Evolutionary conservation across 2,113 vertebrate species (phyloP).

Genomic region (Desmodus rotundus): DNA sequence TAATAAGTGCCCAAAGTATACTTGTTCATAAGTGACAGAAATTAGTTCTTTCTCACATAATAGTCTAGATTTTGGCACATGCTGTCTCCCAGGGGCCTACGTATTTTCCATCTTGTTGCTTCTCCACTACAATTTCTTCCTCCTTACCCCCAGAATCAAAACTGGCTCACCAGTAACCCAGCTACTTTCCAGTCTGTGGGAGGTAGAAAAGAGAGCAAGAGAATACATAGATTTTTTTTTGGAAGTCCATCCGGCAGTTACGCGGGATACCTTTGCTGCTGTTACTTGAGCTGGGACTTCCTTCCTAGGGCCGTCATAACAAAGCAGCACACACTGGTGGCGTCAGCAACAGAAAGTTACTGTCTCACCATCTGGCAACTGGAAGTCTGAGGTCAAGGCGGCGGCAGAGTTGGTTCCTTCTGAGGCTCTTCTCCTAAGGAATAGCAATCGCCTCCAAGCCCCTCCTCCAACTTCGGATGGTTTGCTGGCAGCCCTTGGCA

Average conservation of each 20-base stretch:
- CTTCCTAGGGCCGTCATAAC: not conserved
- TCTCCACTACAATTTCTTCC: not conserved
- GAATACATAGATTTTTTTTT: not conserved
- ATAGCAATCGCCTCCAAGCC: too few species aligned
- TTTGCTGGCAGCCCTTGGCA: accelerated
- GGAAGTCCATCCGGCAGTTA: not conserved
- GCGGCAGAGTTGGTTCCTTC: not conserved
- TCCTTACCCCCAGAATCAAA: not conserved
- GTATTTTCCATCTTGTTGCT: not conserved
- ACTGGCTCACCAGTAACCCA: not conserved
- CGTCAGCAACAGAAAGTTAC: not conserved
- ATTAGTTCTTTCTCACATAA: not conserved
- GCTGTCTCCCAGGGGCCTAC: not conserved
- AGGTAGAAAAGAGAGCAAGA: not conserved
- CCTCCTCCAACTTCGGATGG: not conserved
- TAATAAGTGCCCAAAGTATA: not conserved
- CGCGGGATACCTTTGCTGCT: not conserved
- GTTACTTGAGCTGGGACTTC: not conserved
- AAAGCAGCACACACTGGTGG: not conserved
- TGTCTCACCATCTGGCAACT: not conserved
- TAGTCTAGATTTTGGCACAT: not conserved
- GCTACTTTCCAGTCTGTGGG: not conserved
- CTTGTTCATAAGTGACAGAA: not conserved
- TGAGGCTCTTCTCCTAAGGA: not conserved
- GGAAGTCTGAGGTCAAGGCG: not conserved